A percentile compares a stretch with the other conserved stretches of the same genome.
Conservation (phyloP, 2,797 vertebrate genomes). For the Sphenopsis melanotis region DNA sequence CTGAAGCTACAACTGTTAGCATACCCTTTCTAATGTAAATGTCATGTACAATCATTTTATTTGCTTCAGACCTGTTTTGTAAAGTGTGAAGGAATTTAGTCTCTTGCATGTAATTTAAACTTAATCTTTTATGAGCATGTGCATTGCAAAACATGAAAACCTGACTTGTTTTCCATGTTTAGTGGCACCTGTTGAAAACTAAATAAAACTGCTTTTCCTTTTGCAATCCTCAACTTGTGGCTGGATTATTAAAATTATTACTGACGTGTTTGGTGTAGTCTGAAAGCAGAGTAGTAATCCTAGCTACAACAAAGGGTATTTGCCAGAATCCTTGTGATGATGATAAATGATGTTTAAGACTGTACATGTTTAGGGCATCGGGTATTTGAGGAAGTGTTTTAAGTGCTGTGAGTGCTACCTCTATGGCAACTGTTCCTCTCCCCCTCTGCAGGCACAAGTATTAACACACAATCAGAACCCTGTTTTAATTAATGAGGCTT, state of each 20-base stretch:
- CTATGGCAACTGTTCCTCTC: neutral
- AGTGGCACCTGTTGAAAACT: slow-evolving; percentile 66
- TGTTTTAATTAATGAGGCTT: neutral
- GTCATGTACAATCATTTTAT: slow-evolving; percentile 78
- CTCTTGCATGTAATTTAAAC: slow-evolving; percentile 49
- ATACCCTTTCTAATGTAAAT: slow-evolving; percentile 78
- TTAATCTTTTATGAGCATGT: slow-evolving; percentile 64
- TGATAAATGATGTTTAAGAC: neutral
- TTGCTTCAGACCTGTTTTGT: slow-evolving; percentile 77
- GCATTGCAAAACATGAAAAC: slow-evolving; percentile 45
- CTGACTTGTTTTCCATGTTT: slow-evolving; percentile 50
- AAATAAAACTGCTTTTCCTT: slow-evolving; percentile 74
- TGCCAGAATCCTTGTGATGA: neutral
- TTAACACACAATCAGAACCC: neutral
- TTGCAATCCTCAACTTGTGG: slow-evolving; percentile 70
- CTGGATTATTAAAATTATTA: slow-evolving; percentile 46
- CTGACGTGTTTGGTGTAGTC: neutral
- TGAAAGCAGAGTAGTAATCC: neutral
- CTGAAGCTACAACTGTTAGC: slow-evolving; percentile 53
- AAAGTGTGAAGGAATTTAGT: slow-evolving; percentile 59
- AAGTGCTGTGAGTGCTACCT: neutral
- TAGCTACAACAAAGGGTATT: neutral
- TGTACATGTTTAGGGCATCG: neutral
- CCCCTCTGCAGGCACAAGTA: neutral
- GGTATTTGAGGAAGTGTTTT: neutral